Percentiles rank a stretch among this genome's conserved stretches.
Conservation (phyloP, 1,140 invertebrate genomes). For the honey bee (Apis mellifera) region Amel_HAv3.1 CM009941.2:11053501-11054000, state of each 20-base stretch:
- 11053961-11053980: slow-evolving; percentile 58
- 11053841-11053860: slow-evolving; percentile 63
- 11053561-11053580: slow-evolving; percentile 56
- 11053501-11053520: slow-evolving; percentile 53
- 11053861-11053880: slow-evolving; percentile 49
- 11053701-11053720: slow-evolving; percentile 53
- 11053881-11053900: slow-evolving; percentile 49
- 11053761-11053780: slow-evolving; percentile 43
- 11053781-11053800: slow-evolving; percentile 67
- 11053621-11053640: slow-evolving; percentile 61
- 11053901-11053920: slow-evolving; percentile 63
- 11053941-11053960: slow-evolving; percentile 53
- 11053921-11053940: slow-evolving; percentile 62
- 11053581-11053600: slow-evolving; percentile 64
- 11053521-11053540: slow-evolving; percentile 43
- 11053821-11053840: slow-evolving; percentile 63
- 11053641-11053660: slow-evolving; percentile 63
- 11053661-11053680: slow-evolving; percentile 57
- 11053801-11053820: slow-evolving; percentile 55
- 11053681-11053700: slow-evolving; percentile 61
- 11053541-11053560: slow-evolving; percentile 57
- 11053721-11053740: slow-evolving; percentile 54
- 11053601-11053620: slow-evolving; percentile 58
- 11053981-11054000: slow-evolving; percentile 51
- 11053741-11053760: slow-evolving; percentile 58